Conservation (phyloP, 2,113 vertebrate genomes). For the Motacilla tschutschensis region DNA sequence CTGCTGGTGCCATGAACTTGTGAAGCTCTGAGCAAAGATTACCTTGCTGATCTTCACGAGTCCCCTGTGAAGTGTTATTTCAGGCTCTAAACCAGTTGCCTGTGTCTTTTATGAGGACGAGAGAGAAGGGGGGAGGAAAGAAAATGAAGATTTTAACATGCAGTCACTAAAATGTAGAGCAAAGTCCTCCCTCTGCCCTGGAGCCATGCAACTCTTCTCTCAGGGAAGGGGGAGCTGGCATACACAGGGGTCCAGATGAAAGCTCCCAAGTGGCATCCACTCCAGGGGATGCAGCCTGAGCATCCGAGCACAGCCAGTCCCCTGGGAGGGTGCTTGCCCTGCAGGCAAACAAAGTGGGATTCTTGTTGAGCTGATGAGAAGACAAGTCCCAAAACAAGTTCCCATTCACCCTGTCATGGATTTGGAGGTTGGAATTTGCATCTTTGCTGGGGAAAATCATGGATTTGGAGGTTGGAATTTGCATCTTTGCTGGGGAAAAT, state of each 20-base stretch:
- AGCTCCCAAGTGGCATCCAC: background rate
- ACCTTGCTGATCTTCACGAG: background rate
- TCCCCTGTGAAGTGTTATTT: conserved; percentile 60
- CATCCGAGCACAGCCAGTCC: background rate
- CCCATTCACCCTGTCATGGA: background rate
- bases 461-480: background rate
- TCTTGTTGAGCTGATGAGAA: conserved; percentile 28
- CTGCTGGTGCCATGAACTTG: background rate
- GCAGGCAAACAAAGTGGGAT: conserved; percentile 15
- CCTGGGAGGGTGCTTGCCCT: background rate
- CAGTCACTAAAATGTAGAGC: conserved; percentile 40
- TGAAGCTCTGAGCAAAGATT: conserved; percentile 32
- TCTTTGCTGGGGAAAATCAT: too few relatives aligned
- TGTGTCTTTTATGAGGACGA: conserved; percentile 41
- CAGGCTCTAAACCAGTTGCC: conserved; percentile 52
- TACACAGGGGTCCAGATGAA: background rate
- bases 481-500: background rate
- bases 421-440: background rate
- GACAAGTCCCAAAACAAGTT: background rate
- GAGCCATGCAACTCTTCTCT: background rate
- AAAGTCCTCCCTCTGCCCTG: conserved; percentile 16
- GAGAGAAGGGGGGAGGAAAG: background rate
- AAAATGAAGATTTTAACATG: conserved; percentile 23
- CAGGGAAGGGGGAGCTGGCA: background rate
- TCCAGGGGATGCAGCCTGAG: background rate